phyloP scores from a whole-genome alignment of 2,888 invertebrate species.

The Conchocele bisecta region DNA sequence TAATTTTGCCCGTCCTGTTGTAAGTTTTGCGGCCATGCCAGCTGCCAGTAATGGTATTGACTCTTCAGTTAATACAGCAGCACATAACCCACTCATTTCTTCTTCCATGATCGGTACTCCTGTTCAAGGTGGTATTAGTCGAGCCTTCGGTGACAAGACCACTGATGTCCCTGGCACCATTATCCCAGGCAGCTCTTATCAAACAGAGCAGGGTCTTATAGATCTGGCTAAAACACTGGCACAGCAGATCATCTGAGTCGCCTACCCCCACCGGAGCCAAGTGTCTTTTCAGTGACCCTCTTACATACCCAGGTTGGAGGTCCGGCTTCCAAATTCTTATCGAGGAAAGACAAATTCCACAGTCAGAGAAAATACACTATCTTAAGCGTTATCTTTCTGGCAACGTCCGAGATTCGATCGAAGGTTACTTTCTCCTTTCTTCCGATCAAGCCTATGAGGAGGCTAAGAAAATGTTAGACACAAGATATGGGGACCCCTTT shows the following conservation, averaged over 20 bases:
- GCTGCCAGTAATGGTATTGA: too few relatives aligned
- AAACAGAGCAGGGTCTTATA: background rate
- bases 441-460: slow-evolving; percentile 31
- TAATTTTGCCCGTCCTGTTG: too few relatives aligned
- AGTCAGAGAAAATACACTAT: slow-evolving; percentile 26
- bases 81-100: too few relatives aligned
- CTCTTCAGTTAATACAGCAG: too few relatives aligned
- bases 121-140: too few relatives aligned
- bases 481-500: slow-evolving; percentile 46
- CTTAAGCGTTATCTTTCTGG: slow-evolving; percentile 36
- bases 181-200: background rate
- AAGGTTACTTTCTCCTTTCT: slow-evolving; percentile 18
- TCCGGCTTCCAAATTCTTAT: slow-evolving; percentile 36
- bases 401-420: slow-evolving; percentile 29
- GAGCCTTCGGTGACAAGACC: too few relatives aligned
- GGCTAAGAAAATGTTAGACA: slow-evolving; percentile 36
- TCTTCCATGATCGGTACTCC: too few relatives aligned
- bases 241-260: slow-evolving; percentile 18
- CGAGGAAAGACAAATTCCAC: slow-evolving; percentile 9
- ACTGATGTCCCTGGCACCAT: too few relatives aligned
- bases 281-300: background rate
- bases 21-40: too few relatives aligned
- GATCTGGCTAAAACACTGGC: slow-evolving; percentile 8
- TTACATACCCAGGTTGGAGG: background rate
- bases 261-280: background rate